A percentile compares a stretch with the other conserved stretches of the same genome.
Evolutionary conservation across 1,140 invertebrate genomes (phyloP).

Genomic region (Zophobas morio): DNA sequence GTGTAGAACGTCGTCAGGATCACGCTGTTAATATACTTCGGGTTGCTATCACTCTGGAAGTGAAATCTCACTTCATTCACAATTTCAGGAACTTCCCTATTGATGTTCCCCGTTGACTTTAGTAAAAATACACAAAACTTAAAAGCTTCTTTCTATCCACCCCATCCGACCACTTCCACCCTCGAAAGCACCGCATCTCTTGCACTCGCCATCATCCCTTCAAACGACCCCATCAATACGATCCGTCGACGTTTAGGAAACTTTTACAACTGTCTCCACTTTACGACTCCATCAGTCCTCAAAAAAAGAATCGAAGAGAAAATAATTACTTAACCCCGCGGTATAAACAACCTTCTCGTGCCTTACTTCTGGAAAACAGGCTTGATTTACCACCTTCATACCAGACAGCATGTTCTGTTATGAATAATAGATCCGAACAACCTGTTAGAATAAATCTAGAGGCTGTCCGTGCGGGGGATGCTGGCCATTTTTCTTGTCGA

Average conservation of each 20-base stretch:
- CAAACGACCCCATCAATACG: not conserved
- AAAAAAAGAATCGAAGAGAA: not conserved
- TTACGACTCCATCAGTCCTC: not conserved
- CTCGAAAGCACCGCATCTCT: not conserved
- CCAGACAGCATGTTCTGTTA: slow-evolving; percentile 13
- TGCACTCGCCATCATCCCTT: not conserved
- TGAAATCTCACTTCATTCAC: no score
- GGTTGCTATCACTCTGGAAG: no score
- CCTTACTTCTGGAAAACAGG: slow-evolving; percentile 4
- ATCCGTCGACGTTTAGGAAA: not conserved
- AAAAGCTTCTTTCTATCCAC: not conserved
- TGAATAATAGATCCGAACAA: slow-evolving; percentile 42
- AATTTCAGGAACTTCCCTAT: no score
- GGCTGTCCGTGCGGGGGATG: slow-evolving; percentile 17
- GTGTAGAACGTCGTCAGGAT: no score
- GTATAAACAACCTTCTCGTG: not conserved
- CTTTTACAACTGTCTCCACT: not conserved
- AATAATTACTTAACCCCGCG: not conserved
- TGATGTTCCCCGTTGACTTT: no score
- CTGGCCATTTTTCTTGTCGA: slow-evolving; percentile 32
- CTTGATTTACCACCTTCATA: slow-evolving; percentile 18
- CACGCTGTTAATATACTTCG: no score
- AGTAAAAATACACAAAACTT: not conserved
- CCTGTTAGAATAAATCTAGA: slow-evolving; percentile 35
- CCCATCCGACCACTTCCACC: not conserved